phyloP scores from a whole-genome alignment of 2,888 invertebrate genomes.

The Steromphala cineraria region DNA sequence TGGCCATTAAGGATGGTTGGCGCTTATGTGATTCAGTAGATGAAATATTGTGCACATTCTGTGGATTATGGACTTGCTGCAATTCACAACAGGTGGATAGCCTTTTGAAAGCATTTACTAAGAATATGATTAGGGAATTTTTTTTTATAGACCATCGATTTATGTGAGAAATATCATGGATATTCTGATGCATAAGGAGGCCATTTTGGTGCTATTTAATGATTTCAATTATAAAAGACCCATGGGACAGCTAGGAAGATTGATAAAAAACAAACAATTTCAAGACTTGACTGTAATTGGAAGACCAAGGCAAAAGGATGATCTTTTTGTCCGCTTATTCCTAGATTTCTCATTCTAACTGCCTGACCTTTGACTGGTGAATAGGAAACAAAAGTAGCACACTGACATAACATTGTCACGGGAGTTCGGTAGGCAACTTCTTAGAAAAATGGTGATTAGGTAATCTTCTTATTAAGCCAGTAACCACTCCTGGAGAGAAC shows the following conservation, averaged over 20 bases:
- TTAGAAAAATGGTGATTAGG: background rate
- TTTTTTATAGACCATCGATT: too few species aligned
- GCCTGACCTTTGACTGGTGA: background rate
- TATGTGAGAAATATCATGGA: too few species aligned
- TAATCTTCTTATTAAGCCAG: background rate
- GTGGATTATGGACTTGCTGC: too few species aligned
- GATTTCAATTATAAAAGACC: constrained; percentile 7
- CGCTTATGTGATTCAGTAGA: too few species aligned
- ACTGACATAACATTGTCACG: background rate
- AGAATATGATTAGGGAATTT: too few species aligned
- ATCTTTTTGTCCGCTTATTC: background rate
- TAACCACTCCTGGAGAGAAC: background rate
- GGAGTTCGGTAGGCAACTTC: background rate
- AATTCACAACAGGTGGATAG: too few species aligned
- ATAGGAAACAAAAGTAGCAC: background rate
- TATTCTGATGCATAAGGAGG: too few species aligned
- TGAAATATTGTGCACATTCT: too few species aligned
- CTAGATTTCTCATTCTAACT: background rate
- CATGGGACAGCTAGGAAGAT: background rate
- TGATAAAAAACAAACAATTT: background rate
- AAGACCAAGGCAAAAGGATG: constrained; percentile 9
- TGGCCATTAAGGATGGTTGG: too few species aligned
- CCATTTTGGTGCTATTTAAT: background rate
- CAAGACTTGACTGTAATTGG: constrained; percentile 11
- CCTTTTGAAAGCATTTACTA: too few species aligned